These are phyloP conservation scores for Eriocheir sinensis DNA, from an alignment of 1,140 invertebrate genomes.

Conservation along the genomic window DNA sequence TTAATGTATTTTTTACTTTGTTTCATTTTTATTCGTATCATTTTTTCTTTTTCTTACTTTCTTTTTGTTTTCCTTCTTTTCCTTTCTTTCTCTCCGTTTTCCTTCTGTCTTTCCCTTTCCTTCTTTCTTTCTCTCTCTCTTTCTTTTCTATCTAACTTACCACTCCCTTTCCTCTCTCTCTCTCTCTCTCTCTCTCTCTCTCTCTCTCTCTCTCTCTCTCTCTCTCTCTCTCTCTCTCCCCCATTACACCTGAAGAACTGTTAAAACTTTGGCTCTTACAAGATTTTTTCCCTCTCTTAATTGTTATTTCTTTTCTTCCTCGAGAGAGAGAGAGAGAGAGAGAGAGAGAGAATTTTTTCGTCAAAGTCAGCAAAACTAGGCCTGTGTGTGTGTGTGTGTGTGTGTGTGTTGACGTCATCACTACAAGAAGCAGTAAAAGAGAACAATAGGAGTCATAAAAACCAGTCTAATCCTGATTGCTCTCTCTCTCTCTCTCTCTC, in stretches of 20 bases:
- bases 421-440: too few species aligned
- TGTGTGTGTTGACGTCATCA: not conserved
- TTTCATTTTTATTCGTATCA: too few species aligned
- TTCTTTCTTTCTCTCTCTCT: not conserved
- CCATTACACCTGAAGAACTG: not conserved
- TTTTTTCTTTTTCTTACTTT: not conserved
- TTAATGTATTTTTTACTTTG: too few species aligned
- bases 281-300: not conserved
- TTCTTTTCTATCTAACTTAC: too few species aligned
- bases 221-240: slow-evolving; percentile 3
- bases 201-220: not conserved
- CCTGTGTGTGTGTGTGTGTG: not conserved
- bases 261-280: not conserved
- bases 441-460: too few species aligned
- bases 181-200: slow-evolving; percentile 4
- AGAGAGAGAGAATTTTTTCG: too few species aligned
- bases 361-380: too few species aligned
- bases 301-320: too few species aligned
- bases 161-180: not conserved
- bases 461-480: too few species aligned
- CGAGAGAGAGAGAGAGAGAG: too few species aligned
- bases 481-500: too few species aligned
- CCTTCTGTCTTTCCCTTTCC: not conserved
- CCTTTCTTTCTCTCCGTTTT: too few species aligned
- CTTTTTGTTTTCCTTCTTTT: not conserved